Evolutionary conservation across 2,888 invertebrate species (phyloP).

Genomic region (Bugula neritina): DNA sequence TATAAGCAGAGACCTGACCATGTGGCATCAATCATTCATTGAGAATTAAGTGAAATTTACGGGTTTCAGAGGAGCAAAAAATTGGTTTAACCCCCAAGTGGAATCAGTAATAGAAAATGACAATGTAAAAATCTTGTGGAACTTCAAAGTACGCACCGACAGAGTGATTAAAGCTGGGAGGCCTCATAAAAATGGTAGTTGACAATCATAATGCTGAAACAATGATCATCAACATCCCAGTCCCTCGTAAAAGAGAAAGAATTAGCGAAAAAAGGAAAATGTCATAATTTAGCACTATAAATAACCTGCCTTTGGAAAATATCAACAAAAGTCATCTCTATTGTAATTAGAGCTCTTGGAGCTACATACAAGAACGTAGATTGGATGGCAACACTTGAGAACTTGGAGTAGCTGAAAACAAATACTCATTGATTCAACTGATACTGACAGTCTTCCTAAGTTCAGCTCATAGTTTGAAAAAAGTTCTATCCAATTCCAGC

Average conservation of each 20-base stretch:
- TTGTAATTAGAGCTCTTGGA: not conserved
- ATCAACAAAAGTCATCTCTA: not conserved
- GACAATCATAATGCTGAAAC: not conserved
- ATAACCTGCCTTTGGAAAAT: not conserved
- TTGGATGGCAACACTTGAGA: not conserved
- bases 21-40: no score
- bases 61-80: no score
- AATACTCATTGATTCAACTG: not conserved
- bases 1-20: not conserved
- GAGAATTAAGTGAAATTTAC: not conserved
- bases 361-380: not conserved
- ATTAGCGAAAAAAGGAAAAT: not conserved
- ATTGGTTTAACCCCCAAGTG: not conserved
- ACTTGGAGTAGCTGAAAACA: not conserved
- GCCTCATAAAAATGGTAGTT: constrained; percentile 7
- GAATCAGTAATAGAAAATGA: constrained; percentile 1
- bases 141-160: not conserved
- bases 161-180: not conserved
- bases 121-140: constrained; percentile 15
- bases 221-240: not conserved
- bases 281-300: not conserved
- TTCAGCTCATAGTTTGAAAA: not conserved
- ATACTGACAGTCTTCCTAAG: not conserved
- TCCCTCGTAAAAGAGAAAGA: not conserved
- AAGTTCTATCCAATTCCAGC: no score